Percentiles rank a stretch among this genome's conserved stretches.
Conservation (phyloP, 2,797 vertebrate genomes). For the Pelobates cultripes region DNA sequence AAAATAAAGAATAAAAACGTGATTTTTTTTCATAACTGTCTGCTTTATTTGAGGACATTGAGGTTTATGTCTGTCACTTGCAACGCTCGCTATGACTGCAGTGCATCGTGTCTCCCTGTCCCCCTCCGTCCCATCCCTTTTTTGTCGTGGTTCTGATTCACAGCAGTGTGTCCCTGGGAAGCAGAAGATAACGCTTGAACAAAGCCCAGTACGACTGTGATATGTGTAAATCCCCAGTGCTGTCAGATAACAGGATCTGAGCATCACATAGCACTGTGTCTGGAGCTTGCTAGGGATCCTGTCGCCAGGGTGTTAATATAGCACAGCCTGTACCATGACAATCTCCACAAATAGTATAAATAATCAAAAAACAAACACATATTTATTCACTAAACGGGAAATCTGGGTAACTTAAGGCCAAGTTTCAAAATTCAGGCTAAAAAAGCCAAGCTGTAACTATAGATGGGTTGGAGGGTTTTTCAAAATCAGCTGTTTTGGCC, state of each 20-base stretch:
- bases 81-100: background rate
- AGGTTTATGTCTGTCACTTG: background rate
- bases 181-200: constrained; percentile 46
- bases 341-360: background rate
- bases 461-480: too few relatives aligned
- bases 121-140: background rate
- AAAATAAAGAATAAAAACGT: too few relatives aligned
- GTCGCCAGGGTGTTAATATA: constrained; percentile 20
- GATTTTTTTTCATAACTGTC: background rate
- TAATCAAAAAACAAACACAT: too few relatives aligned
- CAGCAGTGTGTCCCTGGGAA: constrained; percentile 42
- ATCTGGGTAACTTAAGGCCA: too few relatives aligned
- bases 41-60: background rate
- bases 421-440: too few relatives aligned
- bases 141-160: constrained; percentile 14
- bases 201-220: constrained; percentile 46
- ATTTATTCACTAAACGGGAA: too few relatives aligned
- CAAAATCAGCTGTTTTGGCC: too few relatives aligned
- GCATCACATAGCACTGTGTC: constrained; percentile 17
- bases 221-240: constrained; percentile 52
- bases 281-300: constrained; percentile 12
- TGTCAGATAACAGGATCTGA: constrained; percentile 49
- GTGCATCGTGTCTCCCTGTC: background rate
- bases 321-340: background rate
- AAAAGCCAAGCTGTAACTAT: too few relatives aligned